Percentiles rank a stretch among this genome's conserved stretches.
Conservation (phyloP, 2,888 invertebrate genomes). For the Julus scandinavius region DNA sequence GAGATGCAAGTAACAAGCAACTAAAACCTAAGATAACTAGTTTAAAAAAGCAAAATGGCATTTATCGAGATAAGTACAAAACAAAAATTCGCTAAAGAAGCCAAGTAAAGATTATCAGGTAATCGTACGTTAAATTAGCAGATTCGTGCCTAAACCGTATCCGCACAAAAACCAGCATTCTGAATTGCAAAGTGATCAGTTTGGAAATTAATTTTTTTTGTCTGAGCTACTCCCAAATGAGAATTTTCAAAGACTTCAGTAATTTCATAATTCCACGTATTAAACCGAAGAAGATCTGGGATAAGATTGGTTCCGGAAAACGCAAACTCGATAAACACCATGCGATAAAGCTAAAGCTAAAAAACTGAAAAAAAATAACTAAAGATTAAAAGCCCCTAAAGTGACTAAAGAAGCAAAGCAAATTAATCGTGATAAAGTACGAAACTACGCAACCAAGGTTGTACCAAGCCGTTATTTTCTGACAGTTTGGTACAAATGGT, state of each 20-base stretch:
- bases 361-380: neutral
- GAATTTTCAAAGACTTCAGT: no score
- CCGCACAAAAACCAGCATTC: no score
- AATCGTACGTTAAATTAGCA: no score
- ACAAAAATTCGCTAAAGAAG: no score
- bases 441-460: neutral
- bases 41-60: neutral
- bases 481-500: neutral
- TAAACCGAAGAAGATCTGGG: no score
- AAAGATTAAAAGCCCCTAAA: neutral
- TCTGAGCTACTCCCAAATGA: no score
- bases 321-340: neutral
- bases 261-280: no score
- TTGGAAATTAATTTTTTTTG: no score
- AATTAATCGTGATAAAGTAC: neutral
- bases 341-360: neutral
- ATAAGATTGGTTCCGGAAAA: neutral
- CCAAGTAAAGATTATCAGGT: no score
- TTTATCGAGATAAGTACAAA: neutral
- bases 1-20: neutral
- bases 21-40: neutral
- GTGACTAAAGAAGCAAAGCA: neutral
- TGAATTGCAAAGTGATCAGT: no score
- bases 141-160: no score
- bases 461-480: neutral